These are phyloP conservation scores for Drosophila fuyamai DNA, from an alignment of 1,140 invertebrate genomes.

Conservation along the genomic window DNA sequence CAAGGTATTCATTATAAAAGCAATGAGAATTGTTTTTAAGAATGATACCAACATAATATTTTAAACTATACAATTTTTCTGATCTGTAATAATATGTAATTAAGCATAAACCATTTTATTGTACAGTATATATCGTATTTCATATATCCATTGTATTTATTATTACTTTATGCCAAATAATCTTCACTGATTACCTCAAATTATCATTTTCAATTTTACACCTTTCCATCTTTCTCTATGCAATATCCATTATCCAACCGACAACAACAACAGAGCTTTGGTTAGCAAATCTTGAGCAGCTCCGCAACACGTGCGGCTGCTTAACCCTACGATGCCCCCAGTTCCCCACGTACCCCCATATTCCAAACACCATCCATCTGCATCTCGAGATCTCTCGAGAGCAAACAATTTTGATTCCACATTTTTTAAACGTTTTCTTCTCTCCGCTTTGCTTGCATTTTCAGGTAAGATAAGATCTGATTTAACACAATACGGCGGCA, in stretches of 20 bases:
- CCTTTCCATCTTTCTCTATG: background rate
- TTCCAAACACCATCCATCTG: constrained; percentile 13
- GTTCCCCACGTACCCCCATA: background rate
- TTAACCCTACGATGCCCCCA: constrained; percentile 40
- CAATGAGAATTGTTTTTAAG: background rate
- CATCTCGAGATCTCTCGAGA: constrained; percentile 27
- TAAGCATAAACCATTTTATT: too few species aligned
- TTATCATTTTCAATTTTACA: background rate
- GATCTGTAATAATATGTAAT: too few species aligned
- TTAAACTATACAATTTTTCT: too few species aligned
- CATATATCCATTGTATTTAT: too few species aligned
- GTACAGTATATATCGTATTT: too few species aligned
- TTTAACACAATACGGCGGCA: constrained; percentile 85
- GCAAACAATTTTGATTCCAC: constrained; percentile 64
- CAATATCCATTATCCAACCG: constrained; percentile 14
- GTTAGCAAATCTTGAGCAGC: constrained; percentile 37
- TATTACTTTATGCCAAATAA: background rate
- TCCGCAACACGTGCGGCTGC: constrained; percentile 61
- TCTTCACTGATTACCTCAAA: background rate
- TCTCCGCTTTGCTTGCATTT: constrained; percentile 67
- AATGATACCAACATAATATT: too few species aligned
- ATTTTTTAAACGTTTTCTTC: constrained; percentile 79
- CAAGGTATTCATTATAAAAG: background rate
- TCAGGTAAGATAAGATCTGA: constrained; percentile 85
- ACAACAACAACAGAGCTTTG: constrained; percentile 48